Evolutionary conservation across 1,140 invertebrate genomes (phyloP).

Genomic region (Hycleus phaleratus): DNA sequence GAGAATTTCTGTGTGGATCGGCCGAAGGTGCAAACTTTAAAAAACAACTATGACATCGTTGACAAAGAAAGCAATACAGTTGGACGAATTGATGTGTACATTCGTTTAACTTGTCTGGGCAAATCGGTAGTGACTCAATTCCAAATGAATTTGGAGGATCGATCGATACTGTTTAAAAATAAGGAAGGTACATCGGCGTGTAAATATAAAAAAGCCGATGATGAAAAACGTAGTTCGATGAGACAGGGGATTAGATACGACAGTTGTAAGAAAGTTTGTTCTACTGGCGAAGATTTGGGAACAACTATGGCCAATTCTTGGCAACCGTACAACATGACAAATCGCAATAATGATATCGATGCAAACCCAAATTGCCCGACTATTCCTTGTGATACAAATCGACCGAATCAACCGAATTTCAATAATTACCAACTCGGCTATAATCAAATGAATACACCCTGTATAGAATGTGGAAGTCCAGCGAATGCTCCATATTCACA

Average conservation of each 20-base stretch:
- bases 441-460: conserved; percentile 17
- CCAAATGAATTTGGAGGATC: conserved; percentile 43
- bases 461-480: conserved; percentile 28
- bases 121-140: conserved; percentile 54
- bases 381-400: no score
- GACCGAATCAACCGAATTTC: no score
- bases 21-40: conserved; percentile 42
- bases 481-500: conserved; percentile 3
- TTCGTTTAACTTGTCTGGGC: conserved; percentile 56
- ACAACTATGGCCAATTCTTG: no score
- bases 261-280: no score
- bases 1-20: conserved; percentile 9
- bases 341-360: no score
- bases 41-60: conserved; percentile 49
- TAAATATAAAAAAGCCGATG: conserved; percentile 32
- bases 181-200: conserved; percentile 38
- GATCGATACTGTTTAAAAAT: conserved; percentile 39
- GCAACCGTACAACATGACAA: no score
- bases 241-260: no score
- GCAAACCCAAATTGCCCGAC: no score
- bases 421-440: no score
- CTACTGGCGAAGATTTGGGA: no score
- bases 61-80: conserved; percentile 41
- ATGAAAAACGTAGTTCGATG: background rate
- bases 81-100: conserved; percentile 47